Evolutionary conservation across 1,140 invertebrate genomes (phyloP).

Genomic region (Leptoteleia sp.): DNA sequence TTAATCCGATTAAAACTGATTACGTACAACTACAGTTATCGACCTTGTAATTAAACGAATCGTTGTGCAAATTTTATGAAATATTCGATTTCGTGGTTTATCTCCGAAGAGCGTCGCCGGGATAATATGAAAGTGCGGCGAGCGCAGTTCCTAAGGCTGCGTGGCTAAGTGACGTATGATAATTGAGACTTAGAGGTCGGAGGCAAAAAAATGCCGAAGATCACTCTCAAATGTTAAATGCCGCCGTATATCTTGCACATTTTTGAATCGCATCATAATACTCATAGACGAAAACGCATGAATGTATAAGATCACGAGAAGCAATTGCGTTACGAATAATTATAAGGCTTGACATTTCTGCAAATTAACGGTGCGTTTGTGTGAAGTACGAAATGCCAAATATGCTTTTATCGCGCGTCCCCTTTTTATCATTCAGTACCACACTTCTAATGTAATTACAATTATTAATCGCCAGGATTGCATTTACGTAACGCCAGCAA

Average conservation of each 20-base stretch:
- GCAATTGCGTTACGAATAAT: slow-evolving; percentile 43
- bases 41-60: no score
- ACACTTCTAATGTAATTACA: slow-evolving; percentile 3
- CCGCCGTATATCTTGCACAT: slow-evolving; percentile 47
- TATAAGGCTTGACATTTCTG: slow-evolving; percentile 50
- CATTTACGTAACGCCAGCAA: not conserved
- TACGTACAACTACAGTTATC: no score
- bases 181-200: slow-evolving; percentile 56
- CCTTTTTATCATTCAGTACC: slow-evolving; percentile 6
- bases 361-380: slow-evolving; percentile 15
- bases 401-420: slow-evolving; percentile 31
- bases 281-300: slow-evolving; percentile 46
- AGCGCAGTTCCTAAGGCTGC: slow-evolving; percentile 27
- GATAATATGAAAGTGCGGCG: slow-evolving; percentile 44
- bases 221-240: slow-evolving; percentile 48
- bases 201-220: slow-evolving; percentile 52
- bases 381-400: slow-evolving; percentile 40
- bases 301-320: slow-evolving; percentile 32
- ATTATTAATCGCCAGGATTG: slow-evolving; percentile 23
- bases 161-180: slow-evolving; percentile 4
- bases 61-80: no score
- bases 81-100: no score
- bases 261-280: slow-evolving; percentile 33
- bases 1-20: no score
- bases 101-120: slow-evolving; percentile 1